These are phyloP conservation scores for Bergia puertoricense DNA, from an alignment of 92 coral and sea anemone genomes.

Conservation along the genomic window DNA sequence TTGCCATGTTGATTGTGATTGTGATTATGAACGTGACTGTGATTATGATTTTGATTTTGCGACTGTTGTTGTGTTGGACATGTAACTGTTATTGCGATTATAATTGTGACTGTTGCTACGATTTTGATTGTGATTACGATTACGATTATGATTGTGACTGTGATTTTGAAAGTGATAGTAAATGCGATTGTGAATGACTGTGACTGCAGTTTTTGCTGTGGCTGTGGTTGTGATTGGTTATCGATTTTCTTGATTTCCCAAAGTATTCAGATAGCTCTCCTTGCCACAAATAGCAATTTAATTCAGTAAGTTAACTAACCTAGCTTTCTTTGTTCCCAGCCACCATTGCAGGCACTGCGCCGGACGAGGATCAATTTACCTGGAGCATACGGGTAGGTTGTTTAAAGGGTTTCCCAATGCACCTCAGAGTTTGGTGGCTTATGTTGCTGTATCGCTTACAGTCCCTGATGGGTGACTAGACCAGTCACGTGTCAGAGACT, in stretches of 20 bases:
- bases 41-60: not conserved
- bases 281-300: no score
- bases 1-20: not conserved
- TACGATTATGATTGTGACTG: no score
- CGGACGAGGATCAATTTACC: slow-evolving; percentile 65
- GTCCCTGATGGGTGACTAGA: no score
- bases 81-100: not conserved
- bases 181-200: not conserved
- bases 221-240: not conserved
- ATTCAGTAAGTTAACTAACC: not conserved
- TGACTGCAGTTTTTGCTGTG: not conserved
- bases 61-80: no score
- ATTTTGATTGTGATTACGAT: not conserved
- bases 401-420: no score
- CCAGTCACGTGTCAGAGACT: no score
- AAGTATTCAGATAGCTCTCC: no score
- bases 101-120: not conserved
- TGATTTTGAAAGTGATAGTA: not conserved
- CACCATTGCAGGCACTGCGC: slow-evolving; percentile 79
- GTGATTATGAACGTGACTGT: not conserved
- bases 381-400: slow-evolving; percentile 90
- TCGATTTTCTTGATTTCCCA: no score
- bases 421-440: no score
- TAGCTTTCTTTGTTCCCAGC: slow-evolving; percentile 39
- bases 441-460: no score